A percentile compares a stretch with the other conserved stretches of the same genome.
These are phyloP conservation scores for Lasiurus borealis DNA, from an alignment of 2,113 vertebrate genomes.

Conservation along the genomic window DNA sequence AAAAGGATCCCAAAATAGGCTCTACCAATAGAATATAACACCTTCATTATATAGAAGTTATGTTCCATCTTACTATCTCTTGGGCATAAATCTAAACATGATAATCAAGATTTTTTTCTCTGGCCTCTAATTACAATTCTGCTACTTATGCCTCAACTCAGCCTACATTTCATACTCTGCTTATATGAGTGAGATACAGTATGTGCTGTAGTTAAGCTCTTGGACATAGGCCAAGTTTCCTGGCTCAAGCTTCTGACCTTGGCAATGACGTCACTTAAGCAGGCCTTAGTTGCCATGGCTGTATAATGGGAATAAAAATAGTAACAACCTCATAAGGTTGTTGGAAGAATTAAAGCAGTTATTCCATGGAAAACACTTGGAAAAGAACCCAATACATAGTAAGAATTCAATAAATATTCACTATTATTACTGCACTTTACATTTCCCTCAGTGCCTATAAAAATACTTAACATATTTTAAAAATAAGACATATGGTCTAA, in stretches of 20 bases:
- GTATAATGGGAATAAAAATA: neutral
- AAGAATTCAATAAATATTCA: neutral
- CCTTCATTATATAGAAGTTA: neutral
- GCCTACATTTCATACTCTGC: neutral
- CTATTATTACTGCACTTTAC: neutral
- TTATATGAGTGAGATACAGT: neutral
- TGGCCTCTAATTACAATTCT: constrained; percentile 13
- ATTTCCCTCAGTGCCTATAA: constrained; percentile 42
- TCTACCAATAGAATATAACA: constrained; percentile 57
- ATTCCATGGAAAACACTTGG: neutral
- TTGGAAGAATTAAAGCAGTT: constrained; percentile 13
- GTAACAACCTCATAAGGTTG: neutral
- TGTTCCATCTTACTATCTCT: neutral
- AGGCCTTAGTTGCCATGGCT: neutral
- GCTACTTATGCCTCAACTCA: neutral
- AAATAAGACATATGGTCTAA: constrained; percentile 1
- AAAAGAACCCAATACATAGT: neutral
- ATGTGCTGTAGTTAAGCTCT: neutral
- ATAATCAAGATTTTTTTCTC: neutral
- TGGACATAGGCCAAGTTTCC: neutral
- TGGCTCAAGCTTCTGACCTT: neutral
- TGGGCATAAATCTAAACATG: neutral
- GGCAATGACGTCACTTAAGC: neutral
- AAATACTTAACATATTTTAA: constrained; percentile 34
- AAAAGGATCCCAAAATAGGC: constrained; percentile 60